phyloP scores from a whole-genome alignment of 2,797 vertebrate species.

The Rhincodon typus region DNA sequence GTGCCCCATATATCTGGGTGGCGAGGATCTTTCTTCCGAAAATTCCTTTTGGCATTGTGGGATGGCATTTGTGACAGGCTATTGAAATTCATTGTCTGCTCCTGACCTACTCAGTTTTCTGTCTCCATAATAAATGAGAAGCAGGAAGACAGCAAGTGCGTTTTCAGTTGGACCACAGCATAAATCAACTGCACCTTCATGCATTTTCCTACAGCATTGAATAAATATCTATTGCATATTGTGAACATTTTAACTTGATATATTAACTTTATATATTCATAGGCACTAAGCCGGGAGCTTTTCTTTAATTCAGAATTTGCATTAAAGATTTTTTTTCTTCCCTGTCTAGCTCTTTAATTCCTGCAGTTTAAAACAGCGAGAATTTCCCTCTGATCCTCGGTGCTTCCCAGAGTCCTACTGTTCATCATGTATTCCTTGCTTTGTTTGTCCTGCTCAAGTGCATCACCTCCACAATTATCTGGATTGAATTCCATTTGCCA shows the following conservation, averaged over 20 bases:
- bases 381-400: neutral
- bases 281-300: neutral
- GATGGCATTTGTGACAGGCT: constrained; percentile 29
- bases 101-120: constrained; percentile 20
- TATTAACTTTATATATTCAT: neutral
- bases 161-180: neutral
- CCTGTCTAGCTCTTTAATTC: neutral
- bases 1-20: constrained; percentile 26
- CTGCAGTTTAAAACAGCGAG: neutral
- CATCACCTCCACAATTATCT: too few species aligned
- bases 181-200: neutral
- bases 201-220: neutral
- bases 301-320: neutral
- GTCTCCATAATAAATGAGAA: constrained; percentile 19
- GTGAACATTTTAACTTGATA: constrained; percentile 3
- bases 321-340: neutral
- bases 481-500: too few species aligned
- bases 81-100: constrained; percentile 31
- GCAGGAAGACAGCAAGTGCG: constrained; percentile 13
- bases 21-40: constrained; percentile 24
- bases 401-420: too few species aligned
- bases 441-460: too few species aligned
- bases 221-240: constrained; percentile 4
- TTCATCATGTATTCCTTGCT: too few species aligned
- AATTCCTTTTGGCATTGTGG: constrained; percentile 32